Percentiles rank a stretch among this genome's conserved stretches.
Evolutionary conservation across 1,140 invertebrate species (phyloP).

Genomic region (Pteromalus puparum): DNA sequence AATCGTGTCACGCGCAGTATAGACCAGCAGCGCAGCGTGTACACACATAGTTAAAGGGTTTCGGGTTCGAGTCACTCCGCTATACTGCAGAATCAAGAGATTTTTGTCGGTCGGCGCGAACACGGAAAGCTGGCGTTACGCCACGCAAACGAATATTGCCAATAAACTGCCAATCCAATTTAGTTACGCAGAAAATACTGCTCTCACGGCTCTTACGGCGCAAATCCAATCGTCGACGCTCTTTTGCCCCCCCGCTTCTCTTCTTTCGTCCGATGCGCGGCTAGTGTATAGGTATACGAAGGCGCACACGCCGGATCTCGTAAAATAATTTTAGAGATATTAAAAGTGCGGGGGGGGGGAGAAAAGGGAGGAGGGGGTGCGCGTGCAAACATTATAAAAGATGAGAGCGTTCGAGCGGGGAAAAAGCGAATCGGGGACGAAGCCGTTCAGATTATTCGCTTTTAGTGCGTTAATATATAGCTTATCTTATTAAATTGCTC

Average conservation of each 20-base stretch:
- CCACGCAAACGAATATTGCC: constrained; percentile 63
- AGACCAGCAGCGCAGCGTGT: not conserved
- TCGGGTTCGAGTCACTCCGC: not conserved
- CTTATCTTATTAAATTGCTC: too few relatives aligned
- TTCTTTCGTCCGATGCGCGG: not conserved
- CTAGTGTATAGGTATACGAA: too few relatives aligned
- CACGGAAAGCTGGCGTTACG: constrained; percentile 48
- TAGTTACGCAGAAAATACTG: constrained; percentile 55
- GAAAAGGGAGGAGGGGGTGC: too few relatives aligned
- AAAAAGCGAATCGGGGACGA: not conserved
- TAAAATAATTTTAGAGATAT: constrained; percentile 40
- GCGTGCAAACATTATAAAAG: not conserved
- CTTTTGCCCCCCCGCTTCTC: not conserved
- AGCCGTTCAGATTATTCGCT: not conserved
- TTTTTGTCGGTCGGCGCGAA: constrained; percentile 21
- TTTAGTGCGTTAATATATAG: too few relatives aligned
- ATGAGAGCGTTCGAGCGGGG: too few relatives aligned
- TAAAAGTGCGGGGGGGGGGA: not conserved
- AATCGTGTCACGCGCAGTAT: not conserved
- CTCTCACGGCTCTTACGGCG: not conserved
- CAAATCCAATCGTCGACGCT: constrained; percentile 31
- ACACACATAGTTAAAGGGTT: constrained; percentile 3
- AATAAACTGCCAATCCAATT: constrained; percentile 65
- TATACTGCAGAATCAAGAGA: constrained; percentile 24
- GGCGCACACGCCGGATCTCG: not conserved